Conservation (phyloP, 1,140 invertebrate genomes). For the Hylaeus volcanicus region DNA sequence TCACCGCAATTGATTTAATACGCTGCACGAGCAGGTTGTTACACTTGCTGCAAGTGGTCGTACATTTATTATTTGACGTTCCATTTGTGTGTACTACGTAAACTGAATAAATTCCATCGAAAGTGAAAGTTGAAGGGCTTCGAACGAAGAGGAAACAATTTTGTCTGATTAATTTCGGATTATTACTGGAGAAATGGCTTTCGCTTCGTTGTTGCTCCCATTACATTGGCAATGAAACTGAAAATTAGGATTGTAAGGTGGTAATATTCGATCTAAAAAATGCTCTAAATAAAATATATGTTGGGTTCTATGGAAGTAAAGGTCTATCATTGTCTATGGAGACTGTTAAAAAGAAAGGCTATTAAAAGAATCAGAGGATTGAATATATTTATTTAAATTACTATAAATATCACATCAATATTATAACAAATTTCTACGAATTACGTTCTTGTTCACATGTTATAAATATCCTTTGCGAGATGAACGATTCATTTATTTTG, state of each 20-base stretch:
- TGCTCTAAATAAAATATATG: too few species aligned
- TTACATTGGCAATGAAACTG: not conserved
- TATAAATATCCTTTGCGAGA: too few species aligned
- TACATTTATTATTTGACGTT: not conserved
- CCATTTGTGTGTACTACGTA: not conserved
- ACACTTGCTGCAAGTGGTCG: not conserved
- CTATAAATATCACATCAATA: too few species aligned
- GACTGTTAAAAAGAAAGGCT: too few species aligned
- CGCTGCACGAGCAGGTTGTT: not conserved
- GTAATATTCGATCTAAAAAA: too few species aligned
- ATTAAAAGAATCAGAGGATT: too few species aligned
- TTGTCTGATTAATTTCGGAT: constrained; percentile 4
- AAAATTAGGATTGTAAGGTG: not conserved
- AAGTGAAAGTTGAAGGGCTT: not conserved
- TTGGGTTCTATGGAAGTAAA: too few species aligned
- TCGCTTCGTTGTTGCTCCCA: not conserved
- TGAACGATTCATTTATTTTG: too few species aligned
- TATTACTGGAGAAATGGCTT: not conserved
- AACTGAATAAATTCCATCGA: constrained; percentile 2
- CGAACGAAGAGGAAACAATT: not conserved
- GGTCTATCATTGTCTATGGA: too few species aligned
- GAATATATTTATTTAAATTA: too few species aligned
- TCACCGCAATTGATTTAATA: not conserved
- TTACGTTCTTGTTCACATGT: too few species aligned
- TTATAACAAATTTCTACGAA: too few species aligned